Base-by-base conservation (phyloP, 2,113 vertebrate genomes). In the Dendropsophus ebraccatus region DNA sequence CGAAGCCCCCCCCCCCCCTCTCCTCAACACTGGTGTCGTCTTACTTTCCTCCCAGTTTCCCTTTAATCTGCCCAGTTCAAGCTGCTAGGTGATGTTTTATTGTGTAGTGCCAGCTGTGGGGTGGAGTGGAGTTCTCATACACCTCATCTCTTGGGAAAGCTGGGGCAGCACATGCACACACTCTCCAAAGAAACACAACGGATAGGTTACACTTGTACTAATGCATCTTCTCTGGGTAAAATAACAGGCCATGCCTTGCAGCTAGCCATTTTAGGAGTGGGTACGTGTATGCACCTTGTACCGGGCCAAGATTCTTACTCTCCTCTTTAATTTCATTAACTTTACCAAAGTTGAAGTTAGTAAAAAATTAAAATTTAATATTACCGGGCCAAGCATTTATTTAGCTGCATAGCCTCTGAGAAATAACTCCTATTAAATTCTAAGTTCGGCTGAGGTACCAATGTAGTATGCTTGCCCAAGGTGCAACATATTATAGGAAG, bases 51-150 rank as follows among this genome's bases (percentile, higher is more conserved):
- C 56, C 41, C 32, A 37, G 19, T 72, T 75, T 85, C 65, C 76
- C 74, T 37, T 90, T 90, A 89, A 81, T 90, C 81, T 89, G 30
- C 89, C 81, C 83, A 60, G 81, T 17, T 45, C 84, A 79, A 72
- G 69, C 91, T 90, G 81, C 62, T 56, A 23, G 58, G 19, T 74
- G 30, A 83, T 88, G 37, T 70, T 41, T 70, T 0, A 0, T 74
- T 0, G 0, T 14, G 62, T 83, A 45, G 77, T 65, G 83, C 82
- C 90, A 91, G 89, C 90, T 91, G 88, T 65, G 78, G 87, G 88
- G 88, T 89, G 88, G 89, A 78, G 88, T 86, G 75, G 73, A 67
- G 17, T 83, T 81, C 8, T 0, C 12, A 81, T 69, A 78, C 86
- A 85, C 82, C 52, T n/a, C 67, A 75, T 87, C 54, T 47, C 62